Percentiles rank a stretch among this genome's conserved stretches.
Conservation (phyloP, 2,113 vertebrate species). For the Eudyptes chrysolophus region DNA sequence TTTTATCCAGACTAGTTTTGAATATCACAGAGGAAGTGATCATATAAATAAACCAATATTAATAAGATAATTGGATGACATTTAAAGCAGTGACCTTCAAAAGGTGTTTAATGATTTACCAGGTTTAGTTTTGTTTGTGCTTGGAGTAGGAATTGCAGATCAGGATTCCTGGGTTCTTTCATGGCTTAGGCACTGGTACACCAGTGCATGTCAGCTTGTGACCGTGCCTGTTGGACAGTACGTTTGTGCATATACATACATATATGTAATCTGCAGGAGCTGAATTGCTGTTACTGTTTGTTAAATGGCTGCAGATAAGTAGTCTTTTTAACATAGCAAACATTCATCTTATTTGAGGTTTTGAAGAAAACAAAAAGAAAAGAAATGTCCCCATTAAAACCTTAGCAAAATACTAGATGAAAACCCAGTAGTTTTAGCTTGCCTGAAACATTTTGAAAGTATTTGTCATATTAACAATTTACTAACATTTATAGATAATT, state of each 20-base stretch:
- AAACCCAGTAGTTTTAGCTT: not conserved
- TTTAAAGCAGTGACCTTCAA: slow-evolving; percentile 13
- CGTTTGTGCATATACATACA: not conserved
- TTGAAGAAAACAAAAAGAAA: not conserved
- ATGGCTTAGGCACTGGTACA: not conserved
- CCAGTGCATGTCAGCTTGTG: not conserved
- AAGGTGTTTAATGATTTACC: not conserved
- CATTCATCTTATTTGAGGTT: not conserved
- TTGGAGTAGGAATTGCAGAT: not conserved
- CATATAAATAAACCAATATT: not conserved
- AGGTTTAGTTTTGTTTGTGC: not conserved
- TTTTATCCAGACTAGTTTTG: not conserved
- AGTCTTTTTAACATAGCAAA: not conserved
- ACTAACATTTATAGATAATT: not conserved
- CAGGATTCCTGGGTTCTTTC: not conserved
- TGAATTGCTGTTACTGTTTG: not conserved
- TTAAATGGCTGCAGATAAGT: not conserved
- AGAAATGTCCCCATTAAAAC: not conserved
- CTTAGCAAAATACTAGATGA: not conserved
- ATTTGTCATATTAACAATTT: not conserved
- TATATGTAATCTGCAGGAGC: rapidly evolving
- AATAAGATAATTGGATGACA: not conserved
- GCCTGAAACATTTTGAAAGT: not conserved
- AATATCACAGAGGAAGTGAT: not conserved
- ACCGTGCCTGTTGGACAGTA: not conserved